Evolutionary conservation across 2,113 vertebrate genomes (phyloP).

Genomic region (Microcebus griseorufus): DNA sequence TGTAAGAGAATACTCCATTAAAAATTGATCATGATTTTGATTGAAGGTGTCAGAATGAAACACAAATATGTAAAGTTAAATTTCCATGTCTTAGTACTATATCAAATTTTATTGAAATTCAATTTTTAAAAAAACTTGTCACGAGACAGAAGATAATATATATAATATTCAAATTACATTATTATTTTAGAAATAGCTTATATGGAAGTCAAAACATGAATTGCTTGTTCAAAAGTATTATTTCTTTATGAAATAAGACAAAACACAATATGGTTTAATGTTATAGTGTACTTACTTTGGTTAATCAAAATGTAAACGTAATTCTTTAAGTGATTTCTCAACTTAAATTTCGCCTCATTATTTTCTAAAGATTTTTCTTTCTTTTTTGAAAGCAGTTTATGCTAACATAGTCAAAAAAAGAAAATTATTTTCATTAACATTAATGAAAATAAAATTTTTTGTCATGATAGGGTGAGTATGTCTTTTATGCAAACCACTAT

Average conservation of each 20-base stretch:
- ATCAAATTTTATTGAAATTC: neutral
- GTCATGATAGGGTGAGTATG: neutral
- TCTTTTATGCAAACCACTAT: neutral
- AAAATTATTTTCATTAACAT: conserved; percentile 7
- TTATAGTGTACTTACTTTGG: neutral
- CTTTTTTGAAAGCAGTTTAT: neutral
- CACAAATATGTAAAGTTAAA: conserved; percentile 4
- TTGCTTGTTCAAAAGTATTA: neutral
- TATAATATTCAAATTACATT: conserved; percentile 3
- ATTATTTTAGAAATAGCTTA: neutral
- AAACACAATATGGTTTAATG: neutral
- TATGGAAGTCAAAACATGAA: neutral
- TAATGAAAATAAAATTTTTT: conserved; percentile 33
- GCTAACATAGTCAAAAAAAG: neutral
- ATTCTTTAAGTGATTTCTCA: neutral
- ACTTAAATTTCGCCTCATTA: neutral
- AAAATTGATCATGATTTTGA: neutral
- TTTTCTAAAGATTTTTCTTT: neutral
- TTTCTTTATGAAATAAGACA: neutral
- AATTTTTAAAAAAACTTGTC: neutral
- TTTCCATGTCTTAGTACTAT: neutral
- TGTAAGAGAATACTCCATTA: neutral
- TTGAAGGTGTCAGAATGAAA: conserved; percentile 24
- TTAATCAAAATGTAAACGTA: conserved; percentile 31
- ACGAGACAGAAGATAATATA: neutral